phyloP scores from a whole-genome alignment of 1,140 invertebrate species.

The Tetraneura akinire region DNA sequence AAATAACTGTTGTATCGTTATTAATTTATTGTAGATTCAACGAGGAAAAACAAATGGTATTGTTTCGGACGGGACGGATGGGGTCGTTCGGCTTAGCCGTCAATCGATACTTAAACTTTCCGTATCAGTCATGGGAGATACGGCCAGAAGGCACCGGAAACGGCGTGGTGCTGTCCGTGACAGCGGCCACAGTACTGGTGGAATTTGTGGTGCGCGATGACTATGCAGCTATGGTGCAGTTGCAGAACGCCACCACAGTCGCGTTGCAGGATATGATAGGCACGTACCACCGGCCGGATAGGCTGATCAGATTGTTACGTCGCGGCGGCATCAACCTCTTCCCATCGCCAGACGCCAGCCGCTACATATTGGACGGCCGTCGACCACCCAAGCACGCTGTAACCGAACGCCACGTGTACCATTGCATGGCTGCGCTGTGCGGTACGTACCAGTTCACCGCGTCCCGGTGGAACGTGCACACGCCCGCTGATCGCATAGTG shows the following conservation, averaged over 20 bases:
- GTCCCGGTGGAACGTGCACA: constrained; percentile 81
- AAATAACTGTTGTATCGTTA: too few relatives aligned
- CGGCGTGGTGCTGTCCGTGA: constrained; percentile 66
- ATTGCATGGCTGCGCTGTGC: constrained; percentile 77
- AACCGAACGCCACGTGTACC: constrained; percentile 77
- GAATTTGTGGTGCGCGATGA: constrained; percentile 66
- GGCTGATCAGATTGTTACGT: constrained; percentile 71
- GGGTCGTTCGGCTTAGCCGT: constrained; percentile 76
- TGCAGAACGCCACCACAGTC: constrained; percentile 64
- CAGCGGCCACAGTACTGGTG: constrained; percentile 69
- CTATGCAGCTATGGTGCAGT: constrained; percentile 62
- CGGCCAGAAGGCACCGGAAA: constrained; percentile 67
- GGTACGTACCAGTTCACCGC: constrained; percentile 80
- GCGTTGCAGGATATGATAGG: constrained; percentile 64
- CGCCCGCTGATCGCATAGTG: constrained; percentile 69
- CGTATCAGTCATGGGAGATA: constrained; percentile 83
- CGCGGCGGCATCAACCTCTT: constrained; percentile 85
- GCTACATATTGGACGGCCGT: constrained; percentile 73
- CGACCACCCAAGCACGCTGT: constrained; percentile 71
- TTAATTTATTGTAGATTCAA: too few relatives aligned
- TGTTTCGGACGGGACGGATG: constrained; percentile 73
- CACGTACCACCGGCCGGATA: constrained; percentile 62
- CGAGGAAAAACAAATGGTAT: constrained; percentile 61
- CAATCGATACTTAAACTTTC: constrained; percentile 75
- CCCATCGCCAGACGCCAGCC: constrained; percentile 79